Evolutionary conservation across 2,888 invertebrate genomes (phyloP).

Genomic region (Crioceris asparagi): DNA sequence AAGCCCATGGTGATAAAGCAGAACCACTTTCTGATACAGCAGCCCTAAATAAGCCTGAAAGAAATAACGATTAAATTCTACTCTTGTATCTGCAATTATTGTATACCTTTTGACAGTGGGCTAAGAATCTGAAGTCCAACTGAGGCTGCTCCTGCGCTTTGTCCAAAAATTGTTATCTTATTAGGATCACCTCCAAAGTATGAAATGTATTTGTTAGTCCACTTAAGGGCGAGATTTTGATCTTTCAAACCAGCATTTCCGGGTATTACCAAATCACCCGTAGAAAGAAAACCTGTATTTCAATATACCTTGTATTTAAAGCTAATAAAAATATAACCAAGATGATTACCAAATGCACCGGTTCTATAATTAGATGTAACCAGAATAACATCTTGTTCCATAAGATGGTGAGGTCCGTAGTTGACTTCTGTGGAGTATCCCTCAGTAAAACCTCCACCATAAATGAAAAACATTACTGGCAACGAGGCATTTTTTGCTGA

Average conservation of each 20-base stretch:
- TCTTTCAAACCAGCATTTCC: conserved; percentile 66
- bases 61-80: too few relatives aligned
- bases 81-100: too few relatives aligned
- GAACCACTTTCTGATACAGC: conserved; percentile 29
- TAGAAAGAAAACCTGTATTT: conserved; percentile 53
- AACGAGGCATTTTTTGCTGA: conserved; percentile 11
- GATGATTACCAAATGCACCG: conserved; percentile 36
- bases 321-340: neutral
- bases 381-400: conserved; percentile 52
- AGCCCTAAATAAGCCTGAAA: conserved; percentile 21
- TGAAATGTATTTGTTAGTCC: conserved; percentile 56
- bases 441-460: conserved; percentile 35
- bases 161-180: conserved; percentile 54
- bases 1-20: conserved; percentile 27
- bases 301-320: neutral
- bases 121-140: conserved; percentile 12
- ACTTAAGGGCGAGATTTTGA: conserved; percentile 56
- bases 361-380: conserved; percentile 61
- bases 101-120: conserved; percentile 4
- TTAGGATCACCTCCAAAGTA: conserved; percentile 60
- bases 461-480: conserved; percentile 36
- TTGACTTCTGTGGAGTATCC: conserved; percentile 25
- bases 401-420: conserved; percentile 35
- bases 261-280: conserved; percentile 55
- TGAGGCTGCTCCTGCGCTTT: conserved; percentile 57